Evolutionary conservation across 1,140 invertebrate genomes (phyloP).

Genomic region (Leptopilina boulardi): DNA sequence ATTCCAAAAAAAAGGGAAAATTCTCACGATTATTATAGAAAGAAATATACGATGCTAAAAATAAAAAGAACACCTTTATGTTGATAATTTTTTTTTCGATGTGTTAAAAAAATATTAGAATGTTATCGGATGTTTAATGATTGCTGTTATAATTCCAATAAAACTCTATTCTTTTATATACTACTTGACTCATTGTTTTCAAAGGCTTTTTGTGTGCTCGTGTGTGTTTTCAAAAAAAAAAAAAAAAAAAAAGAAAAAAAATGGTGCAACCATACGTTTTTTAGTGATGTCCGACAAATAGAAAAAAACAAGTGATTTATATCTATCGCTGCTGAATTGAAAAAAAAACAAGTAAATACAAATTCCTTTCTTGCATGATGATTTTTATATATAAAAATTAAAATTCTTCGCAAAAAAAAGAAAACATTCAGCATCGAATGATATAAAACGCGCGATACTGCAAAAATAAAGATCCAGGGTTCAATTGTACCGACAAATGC

Average conservation of each 20-base stretch:
- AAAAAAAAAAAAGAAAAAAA: too few relatives aligned
- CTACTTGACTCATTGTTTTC: neutral
- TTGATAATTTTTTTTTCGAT: too few relatives aligned
- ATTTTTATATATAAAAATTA: neutral
- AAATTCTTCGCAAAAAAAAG: neutral
- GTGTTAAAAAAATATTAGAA: neutral
- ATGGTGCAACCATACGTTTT: neutral
- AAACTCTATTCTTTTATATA: neutral
- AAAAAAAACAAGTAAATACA: neutral
- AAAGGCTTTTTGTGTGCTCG: neutral
- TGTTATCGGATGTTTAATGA: neutral
- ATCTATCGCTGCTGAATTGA: neutral
- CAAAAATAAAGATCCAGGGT: neutral
- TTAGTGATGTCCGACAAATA: neutral
- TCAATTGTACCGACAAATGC: neutral
- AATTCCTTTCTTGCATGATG: neutral
- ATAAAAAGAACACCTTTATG: neutral
- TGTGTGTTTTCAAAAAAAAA: slow-evolving; percentile 10
- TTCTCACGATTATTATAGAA: too few relatives aligned
- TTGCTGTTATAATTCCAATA: neutral
- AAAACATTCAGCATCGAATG: neutral
- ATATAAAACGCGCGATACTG: neutral
- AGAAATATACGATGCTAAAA: too few relatives aligned
- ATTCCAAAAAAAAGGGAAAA: too few relatives aligned
- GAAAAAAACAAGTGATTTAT: neutral